Base-by-base conservation (phyloP, 2,113 vertebrate species). In the Cercocebus atys region DNA sequence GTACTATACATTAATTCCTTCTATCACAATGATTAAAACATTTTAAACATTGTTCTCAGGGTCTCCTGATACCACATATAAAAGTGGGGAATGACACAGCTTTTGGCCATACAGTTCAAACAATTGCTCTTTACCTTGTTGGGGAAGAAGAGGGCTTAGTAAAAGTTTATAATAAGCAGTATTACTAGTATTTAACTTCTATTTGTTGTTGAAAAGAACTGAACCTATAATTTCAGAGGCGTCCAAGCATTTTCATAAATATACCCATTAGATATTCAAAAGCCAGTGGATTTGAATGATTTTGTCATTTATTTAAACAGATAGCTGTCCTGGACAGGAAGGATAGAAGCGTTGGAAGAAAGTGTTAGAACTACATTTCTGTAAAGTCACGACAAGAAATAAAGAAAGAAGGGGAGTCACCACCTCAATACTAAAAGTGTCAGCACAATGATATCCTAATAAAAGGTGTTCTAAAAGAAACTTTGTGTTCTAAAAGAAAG, bases 231-330 rank as follows among this genome's bases (percentile, higher is more conserved):
- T 11, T 82, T 1, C 5, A 95, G 75, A 97, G 94, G 70, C 13
- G 81, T 43, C 76, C 6, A 40, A 32, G 0, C 50, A 97, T 90
- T 98, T 97, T 85, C 68, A 70, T 81, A 93, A 96, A 40, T 57
- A 35, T 27, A 92, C 85, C 83, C 82, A 90, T 94, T 66, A 68
- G 78, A 97, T 97, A 95, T 91, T 93, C 59, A 96, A 32, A 38
- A 89, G 0, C 0, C 55, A 25, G 17, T 3, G 9, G 5, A 78
- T 47, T 73, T 97, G 88, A 89, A 97, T 79, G 47, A 30, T 89
- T 97, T 82, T 80, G 73, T 83, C 59, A 97, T 14, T 73, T 52
- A 90, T 78, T 97, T 52, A 93, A 97, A 72, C 57, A 52, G 97
- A 97, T 73, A 91, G 70, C 80, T 82, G 3, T 20, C 8, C 38